These are phyloP conservation scores for Bufotes viridis DNA, from an alignment of 2,797 vertebrate species.

Conservation along the genomic window DNA sequence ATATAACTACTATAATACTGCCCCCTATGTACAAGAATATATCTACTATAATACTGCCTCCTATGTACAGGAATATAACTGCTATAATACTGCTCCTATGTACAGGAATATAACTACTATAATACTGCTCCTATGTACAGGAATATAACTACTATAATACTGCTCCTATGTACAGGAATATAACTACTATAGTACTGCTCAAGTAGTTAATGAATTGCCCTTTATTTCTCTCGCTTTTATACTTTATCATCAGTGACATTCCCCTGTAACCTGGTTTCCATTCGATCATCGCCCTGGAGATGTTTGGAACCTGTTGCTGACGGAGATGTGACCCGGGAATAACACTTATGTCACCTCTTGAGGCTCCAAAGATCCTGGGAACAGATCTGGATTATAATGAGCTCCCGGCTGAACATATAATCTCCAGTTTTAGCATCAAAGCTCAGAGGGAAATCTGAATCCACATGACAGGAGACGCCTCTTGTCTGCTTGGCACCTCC, in stretches of 20 bases:
- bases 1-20: too few relatives aligned
- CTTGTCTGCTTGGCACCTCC: too few relatives aligned
- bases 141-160: too few relatives aligned
- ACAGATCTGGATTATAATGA: background rate
- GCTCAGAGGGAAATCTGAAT: background rate
- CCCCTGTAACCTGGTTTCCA: background rate
- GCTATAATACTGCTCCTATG: background rate
- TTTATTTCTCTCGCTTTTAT: too few relatives aligned
- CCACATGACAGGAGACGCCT: background rate
- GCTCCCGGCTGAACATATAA: background rate
- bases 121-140: too few relatives aligned
- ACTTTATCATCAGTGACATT: too few relatives aligned
- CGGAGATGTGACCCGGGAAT: background rate
- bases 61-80: background rate
- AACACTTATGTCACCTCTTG: background rate
- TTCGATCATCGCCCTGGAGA: background rate
- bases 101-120: background rate
- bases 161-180: too few relatives aligned
- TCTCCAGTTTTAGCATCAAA: background rate
- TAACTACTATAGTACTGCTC: too few relatives aligned
- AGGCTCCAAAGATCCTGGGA: background rate
- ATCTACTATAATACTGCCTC: background rate
- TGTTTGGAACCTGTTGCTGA: background rate
- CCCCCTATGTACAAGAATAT: background rate
- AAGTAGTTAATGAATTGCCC: too few relatives aligned